A percentile compares a stretch with the other conserved stretches of the same genome.
Conservation (phyloP, 2,888 invertebrate genomes). For the Ommatoiulus sabulosus region DNA sequence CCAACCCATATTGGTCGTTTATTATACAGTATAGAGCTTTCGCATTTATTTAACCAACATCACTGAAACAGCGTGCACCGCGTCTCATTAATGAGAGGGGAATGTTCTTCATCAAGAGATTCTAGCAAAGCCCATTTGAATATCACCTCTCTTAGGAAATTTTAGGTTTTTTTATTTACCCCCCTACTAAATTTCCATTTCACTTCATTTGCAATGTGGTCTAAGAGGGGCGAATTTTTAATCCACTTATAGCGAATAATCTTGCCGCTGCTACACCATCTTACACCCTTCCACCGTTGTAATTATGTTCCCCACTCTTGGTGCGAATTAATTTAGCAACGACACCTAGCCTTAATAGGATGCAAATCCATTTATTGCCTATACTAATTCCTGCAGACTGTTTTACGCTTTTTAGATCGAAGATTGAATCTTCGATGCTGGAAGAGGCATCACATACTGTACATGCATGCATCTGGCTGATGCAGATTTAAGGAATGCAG, state of each 20-base stretch:
- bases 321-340: slow-evolving; percentile 9
- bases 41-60: slow-evolving; percentile 25
- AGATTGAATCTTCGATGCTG: not conserved
- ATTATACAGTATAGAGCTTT: slow-evolving; percentile 6
- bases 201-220: slow-evolving; percentile 42
- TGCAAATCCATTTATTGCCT: not conserved
- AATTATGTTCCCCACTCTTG: slow-evolving; percentile 3
- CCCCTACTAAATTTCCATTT: slow-evolving; percentile 32
- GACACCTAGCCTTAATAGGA: slow-evolving; percentile 3
- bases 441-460: not conserved
- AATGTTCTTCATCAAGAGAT: slow-evolving; percentile 34
- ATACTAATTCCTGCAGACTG: not conserved
- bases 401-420: not conserved
- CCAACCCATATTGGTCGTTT: slow-evolving; percentile 16
- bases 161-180: slow-evolving; percentile 18
- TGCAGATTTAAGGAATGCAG: too few species aligned
- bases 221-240: slow-evolving; percentile 7
- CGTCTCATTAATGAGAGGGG: slow-evolving; percentile 14
- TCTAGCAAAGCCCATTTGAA: not conserved
- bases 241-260: slow-evolving; percentile 23
- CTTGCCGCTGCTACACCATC: not conserved
- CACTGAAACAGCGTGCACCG: slow-evolving; percentile 11
- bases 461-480: not conserved
- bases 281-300: slow-evolving; percentile 18
- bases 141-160: not conserved